These are phyloP conservation scores for Latrodectus hesperus DNA, from an alignment of 2,888 invertebrate species.

Conservation along the genomic window DNA sequence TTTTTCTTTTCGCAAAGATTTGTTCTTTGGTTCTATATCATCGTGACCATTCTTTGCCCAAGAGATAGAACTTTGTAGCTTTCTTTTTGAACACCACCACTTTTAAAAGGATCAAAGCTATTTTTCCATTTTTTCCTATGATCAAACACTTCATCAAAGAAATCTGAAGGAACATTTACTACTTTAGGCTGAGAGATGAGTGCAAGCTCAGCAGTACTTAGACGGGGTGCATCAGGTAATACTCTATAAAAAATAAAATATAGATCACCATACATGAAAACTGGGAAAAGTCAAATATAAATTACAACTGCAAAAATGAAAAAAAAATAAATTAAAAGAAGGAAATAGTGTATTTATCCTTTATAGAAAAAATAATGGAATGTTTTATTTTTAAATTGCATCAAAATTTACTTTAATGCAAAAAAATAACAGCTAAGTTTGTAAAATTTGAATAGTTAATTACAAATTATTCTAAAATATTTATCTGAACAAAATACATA, in stretches of 20 bases:
- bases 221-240: constrained; percentile 63
- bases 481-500: too few relatives aligned
- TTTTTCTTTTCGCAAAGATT: constrained; percentile 48
- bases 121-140: constrained; percentile 32
- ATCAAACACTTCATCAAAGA: constrained; percentile 50
- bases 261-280: not conserved
- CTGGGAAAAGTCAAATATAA: too few relatives aligned
- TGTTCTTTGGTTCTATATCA: constrained; percentile 40
- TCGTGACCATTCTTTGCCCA: constrained; percentile 40
- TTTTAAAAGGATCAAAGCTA: constrained; percentile 24
- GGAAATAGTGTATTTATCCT: not conserved
- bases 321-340: not conserved
- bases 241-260: constrained; percentile 41
- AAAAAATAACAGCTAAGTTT: too few relatives aligned
- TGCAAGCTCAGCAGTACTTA: constrained; percentile 51
- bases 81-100: constrained; percentile 37
- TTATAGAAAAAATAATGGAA: too few relatives aligned
- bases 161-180: constrained; percentile 25
- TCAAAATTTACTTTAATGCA: too few relatives aligned
- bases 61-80: constrained; percentile 61
- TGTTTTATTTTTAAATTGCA: too few relatives aligned
- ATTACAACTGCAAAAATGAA: not conserved
- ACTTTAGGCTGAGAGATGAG: constrained; percentile 60
- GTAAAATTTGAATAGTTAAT: too few relatives aligned
- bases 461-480: too few relatives aligned